Evolutionary conservation across 1,140 invertebrate species (phyloP).

Genomic region (Listronotus oregonensis): DNA sequence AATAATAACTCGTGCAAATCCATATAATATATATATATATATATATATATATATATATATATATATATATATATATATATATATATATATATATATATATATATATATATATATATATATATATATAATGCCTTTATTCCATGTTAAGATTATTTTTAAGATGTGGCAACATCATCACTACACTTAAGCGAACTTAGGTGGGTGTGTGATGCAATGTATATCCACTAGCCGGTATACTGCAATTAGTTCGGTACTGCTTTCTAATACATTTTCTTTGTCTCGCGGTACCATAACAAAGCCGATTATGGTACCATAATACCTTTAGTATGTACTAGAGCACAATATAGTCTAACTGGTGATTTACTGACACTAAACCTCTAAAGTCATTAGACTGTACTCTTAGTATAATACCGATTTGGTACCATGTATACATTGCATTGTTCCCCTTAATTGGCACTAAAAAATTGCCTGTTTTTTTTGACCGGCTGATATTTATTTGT

Average conservation of each 20-base stretch:
- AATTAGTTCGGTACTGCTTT: conserved; percentile 36
- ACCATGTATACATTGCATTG: conserved; percentile 19
- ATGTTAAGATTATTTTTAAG: not conserved
- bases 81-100: no score
- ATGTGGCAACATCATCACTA: conserved; percentile 3
- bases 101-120: no score
- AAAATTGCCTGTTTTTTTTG: conserved; percentile 20
- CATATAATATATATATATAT: no score
- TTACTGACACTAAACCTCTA: conserved; percentile 8
- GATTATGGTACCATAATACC: conserved; percentile 17
- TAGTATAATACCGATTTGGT: conserved; percentile 15
- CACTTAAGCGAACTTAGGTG: conserved; percentile 17
- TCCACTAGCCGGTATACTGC: conserved; percentile 9
- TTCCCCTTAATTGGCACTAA: conserved; percentile 32
- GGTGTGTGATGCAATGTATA: conserved; percentile 26
- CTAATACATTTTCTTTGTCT: conserved; percentile 38
- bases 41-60: no score
- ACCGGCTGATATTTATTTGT: conserved; percentile 22
- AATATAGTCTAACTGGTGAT: conserved; percentile 19
- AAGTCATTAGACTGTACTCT: conserved; percentile 22
- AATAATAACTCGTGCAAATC: no score
- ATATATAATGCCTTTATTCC: no score
- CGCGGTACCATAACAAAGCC: conserved; percentile 30
- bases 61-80: no score
- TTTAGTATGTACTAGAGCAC: not conserved